Conservation (phyloP, 2,113 vertebrate species). For the Monopterus albus region DNA sequence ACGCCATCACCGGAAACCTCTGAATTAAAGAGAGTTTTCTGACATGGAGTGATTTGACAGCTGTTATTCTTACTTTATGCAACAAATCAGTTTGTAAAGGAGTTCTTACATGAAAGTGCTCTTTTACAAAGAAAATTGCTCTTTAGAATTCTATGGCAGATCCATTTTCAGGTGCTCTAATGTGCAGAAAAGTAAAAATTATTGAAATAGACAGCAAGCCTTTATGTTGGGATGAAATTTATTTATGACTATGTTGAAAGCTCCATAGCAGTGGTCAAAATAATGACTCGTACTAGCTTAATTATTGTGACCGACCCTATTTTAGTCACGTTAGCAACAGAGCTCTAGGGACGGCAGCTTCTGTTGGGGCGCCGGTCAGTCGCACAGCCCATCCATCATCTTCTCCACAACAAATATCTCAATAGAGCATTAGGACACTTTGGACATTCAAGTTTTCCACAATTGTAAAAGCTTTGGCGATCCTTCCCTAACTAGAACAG, state of each 20-base stretch:
- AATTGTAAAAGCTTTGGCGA: no score
- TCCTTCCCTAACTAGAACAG: no score
- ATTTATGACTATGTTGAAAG: slow-evolving; percentile 6
- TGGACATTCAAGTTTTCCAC: no score
- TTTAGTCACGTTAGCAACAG: neutral
- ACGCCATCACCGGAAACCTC: neutral
- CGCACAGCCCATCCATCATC: slow-evolving; percentile 14
- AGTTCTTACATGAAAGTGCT: no score
- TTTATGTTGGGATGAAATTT: no score
- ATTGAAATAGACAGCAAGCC: no score
- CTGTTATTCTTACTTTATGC: no score
- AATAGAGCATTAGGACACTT: no score
- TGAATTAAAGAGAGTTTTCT: no score
- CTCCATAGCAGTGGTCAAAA: neutral
- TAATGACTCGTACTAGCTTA: neutral
- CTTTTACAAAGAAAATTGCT: no score
- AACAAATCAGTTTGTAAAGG: no score
- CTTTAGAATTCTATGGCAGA: no score
- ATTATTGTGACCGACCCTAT: neutral
- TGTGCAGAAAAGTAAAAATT: neutral
- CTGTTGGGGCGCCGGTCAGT: neutral
- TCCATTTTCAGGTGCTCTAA: neutral
- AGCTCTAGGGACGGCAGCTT: neutral
- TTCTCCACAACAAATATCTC: neutral
- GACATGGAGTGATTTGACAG: neutral